Base-by-base conservation (phyloP, 2,113 vertebrate species). In the Macquaria australasica region DNA sequence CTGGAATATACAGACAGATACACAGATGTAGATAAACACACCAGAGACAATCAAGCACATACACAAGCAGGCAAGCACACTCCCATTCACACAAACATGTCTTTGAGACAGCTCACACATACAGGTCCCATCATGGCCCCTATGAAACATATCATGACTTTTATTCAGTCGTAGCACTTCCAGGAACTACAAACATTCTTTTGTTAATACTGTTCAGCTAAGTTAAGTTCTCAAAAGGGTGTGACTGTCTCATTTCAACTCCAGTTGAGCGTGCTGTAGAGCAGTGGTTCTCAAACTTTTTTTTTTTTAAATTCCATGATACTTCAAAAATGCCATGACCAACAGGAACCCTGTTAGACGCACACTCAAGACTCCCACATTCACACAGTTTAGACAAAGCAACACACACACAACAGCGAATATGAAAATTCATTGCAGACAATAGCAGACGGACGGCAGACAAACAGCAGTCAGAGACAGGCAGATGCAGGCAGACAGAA, bases 401-500 rank as follows among this genome's bases (percentile, higher is more conserved):
- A 25, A 76, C 14, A 56, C 50, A 63, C 39, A 39, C 39, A 39
- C 39, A 39, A 11, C 31, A 8, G 41, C 25, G 45, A 20, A 68
- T 12, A 14, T 14, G 6, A 21, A 31, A 20, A n/a, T 8, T 48
- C 31, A 48, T 1, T 23, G 68, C 48, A 21, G 16, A 66, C 20
- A 12, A 20, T 3, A 23, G 43, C 66, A 55, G 5, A 16, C 7
- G 2, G 20, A 43, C 1, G 53, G 41, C 41, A 73, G 55, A 79
- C 31, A 72, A 39, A 87, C 56, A 81, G 58, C 2, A 25, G 60
- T 66, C 62, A 73, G 51, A 28, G 78, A 63, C 74, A 60, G 39
- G 64, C 83, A 73, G 48, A 34, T 23, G 59, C 56, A 68, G 70
- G 64, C 75, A 68, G 82, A 79, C 69, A 56, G 23, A 21, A 25